phyloP scores from a whole-genome alignment of 2,113 vertebrate species.

The Paraplagusia blochii region DNA sequence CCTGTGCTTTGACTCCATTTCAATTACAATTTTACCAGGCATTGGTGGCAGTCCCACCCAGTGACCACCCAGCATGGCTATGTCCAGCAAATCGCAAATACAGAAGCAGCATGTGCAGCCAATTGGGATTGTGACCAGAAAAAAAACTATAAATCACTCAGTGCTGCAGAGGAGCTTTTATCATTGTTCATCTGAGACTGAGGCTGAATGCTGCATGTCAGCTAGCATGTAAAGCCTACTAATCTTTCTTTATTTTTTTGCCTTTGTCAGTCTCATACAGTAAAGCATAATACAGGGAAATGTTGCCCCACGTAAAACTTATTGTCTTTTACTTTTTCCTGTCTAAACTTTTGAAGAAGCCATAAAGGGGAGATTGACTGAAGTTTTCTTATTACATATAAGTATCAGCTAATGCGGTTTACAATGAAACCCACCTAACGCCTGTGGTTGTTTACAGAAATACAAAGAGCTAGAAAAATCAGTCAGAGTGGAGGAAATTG shows the following conservation, averaged over 20 bases:
- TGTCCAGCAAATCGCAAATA: conserved; percentile 53
- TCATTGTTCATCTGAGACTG: conserved; percentile 50
- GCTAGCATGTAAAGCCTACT: conserved; percentile 33
- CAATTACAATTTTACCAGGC: conserved; percentile 80
- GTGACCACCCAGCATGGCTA: conserved; percentile 43
- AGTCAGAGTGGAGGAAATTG: conserved; percentile 91
- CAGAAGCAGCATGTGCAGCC: conserved; percentile 55
- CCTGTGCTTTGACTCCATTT: conserved; percentile 78
- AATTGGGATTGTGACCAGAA: conserved; percentile 58
- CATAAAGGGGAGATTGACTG: too few relatives aligned
- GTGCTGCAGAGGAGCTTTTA: conserved; percentile 45
- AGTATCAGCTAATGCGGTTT: background rate
- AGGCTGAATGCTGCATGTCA: conserved; percentile 51
- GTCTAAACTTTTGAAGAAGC: background rate
- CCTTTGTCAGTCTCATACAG: conserved; percentile 5
- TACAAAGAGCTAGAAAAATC: conserved; percentile 95
- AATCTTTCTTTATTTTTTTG: conserved; percentile 53
- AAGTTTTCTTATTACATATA: too few relatives aligned
- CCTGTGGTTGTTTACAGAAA: conserved; percentile 78
- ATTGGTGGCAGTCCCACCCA: conserved; percentile 36
- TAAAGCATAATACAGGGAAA: conserved; percentile 12
- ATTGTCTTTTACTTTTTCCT: background rate
- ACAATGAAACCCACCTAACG: background rate
- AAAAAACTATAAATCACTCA: conserved; percentile 64
- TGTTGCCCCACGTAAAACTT: conserved; percentile 8